A percentile compares a stretch with the other conserved stretches of the same genome.
Conservation (phyloP, 2,113 vertebrate species). For the Cricetomys ansorgei region DNA sequence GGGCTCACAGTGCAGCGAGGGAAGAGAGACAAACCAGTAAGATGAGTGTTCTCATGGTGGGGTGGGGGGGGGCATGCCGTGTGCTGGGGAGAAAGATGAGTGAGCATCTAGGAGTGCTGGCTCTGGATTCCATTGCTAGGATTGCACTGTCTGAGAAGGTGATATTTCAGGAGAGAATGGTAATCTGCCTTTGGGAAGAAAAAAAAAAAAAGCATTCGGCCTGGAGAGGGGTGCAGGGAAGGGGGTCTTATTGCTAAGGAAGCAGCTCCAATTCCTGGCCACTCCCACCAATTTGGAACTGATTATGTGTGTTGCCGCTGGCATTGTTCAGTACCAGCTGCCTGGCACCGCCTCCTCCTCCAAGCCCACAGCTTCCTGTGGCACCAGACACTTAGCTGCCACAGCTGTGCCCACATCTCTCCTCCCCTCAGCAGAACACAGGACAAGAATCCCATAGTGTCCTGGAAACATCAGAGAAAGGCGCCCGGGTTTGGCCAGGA, state of each 20-base stretch:
- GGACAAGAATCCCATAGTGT: background rate
- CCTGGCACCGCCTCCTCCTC: constrained; percentile 24
- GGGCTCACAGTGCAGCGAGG: rapidly evolving
- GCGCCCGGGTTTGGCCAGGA: background rate
- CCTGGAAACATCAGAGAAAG: background rate
- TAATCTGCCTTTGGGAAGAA: background rate
- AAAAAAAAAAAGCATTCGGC: background rate
- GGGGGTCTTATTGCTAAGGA: constrained; percentile 19
- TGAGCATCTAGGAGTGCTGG: rapidly evolving
- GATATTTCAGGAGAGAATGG: background rate
- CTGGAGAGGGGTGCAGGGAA: background rate
- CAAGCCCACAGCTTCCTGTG: constrained; percentile 59
- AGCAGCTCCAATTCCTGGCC: background rate
- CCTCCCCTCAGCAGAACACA: background rate
- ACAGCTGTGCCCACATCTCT: constrained; percentile 59
- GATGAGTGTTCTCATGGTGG: background rate
- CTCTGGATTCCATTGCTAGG: background rate
- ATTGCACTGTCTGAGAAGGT: background rate
- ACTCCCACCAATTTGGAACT: background rate
- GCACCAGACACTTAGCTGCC: constrained; percentile 45
- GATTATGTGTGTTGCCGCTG: background rate
- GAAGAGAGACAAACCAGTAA: background rate
- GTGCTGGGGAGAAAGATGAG: background rate
- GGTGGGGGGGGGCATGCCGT: too few species aligned
- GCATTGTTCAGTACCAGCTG: constrained; percentile 66